Percentiles rank a stretch among this genome's conserved stretches.
These are phyloP conservation scores for Platorchestia sp. DNA, from an alignment of 1,140 invertebrate genomes.

Conservation along the genomic window DNA sequence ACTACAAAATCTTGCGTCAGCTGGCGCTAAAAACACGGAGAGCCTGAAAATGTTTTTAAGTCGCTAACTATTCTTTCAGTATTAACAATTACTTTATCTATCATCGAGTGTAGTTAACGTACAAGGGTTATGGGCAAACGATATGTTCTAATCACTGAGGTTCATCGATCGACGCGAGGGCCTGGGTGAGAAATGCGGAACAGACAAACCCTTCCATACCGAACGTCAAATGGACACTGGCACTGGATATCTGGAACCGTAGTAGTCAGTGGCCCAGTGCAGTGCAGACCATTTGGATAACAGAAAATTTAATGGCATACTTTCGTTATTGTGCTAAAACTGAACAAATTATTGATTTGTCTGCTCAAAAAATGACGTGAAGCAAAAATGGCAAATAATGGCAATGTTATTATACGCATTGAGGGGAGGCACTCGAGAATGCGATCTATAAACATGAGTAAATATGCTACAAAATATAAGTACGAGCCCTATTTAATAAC, in stretches of 20 bases:
- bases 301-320: neutral
- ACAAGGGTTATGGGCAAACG: neutral
- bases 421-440: no score
- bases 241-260: no score
- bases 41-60: neutral
- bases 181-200: neutral
- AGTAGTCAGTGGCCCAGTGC: neutral
- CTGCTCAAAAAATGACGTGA: neutral
- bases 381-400: no score
- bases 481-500: no score
- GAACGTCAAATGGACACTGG: neutral
- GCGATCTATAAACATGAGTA: no score
- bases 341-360: neutral
- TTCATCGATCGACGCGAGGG: neutral
- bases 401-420: no score
- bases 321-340: neutral
- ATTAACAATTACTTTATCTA: neutral
- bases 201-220: neutral
- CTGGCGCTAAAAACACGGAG: neutral
- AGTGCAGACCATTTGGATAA: neutral
- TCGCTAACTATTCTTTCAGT: neutral
- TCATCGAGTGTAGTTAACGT: neutral
- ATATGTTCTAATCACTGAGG: neutral
- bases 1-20: neutral
- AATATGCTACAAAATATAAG: no score